Base-by-base conservation (phyloP, 1,140 invertebrate species). In the Dinoponera quadriceps region DNA sequence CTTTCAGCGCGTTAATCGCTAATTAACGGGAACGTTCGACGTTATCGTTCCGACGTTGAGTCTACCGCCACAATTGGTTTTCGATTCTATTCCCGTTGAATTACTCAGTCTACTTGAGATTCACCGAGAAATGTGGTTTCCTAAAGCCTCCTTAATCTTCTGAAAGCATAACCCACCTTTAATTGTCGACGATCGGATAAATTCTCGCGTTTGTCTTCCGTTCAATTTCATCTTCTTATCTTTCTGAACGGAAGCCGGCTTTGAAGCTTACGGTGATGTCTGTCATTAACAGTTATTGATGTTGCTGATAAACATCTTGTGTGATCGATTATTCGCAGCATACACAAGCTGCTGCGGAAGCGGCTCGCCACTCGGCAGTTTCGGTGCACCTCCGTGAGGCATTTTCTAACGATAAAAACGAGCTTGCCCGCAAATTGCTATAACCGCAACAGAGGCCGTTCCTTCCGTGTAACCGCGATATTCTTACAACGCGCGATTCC, bases 381-480 rank as follows among this genome's bases (percentile, higher is more conserved):
- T 65, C n/a, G 55, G 57, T 44, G 81, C 65, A 69, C 48, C 48
- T 78, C 74, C 82, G 20, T 57, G 71, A 84, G 80, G 78, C 81
- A 66, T 87, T 84, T 57, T 33, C 59, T 2, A 25, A 48, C 44
- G 38, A 38, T 84, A 84, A 87, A 88, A 87, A 66, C 65, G 65
- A 57, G 22, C 51, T 84, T 72, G 29, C 49, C n/a, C 51, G 85
- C 65, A 87, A 88, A 88, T 87, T 82, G 75, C 65, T 25, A 18
- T 55, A 54, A 82, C 71, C 85, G 85, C 82, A 63, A 62, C 73
- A 68, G 49, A 27, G 68, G 29, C 29, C 49, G 51, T 75, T 74
- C 48, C 74, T 65, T 75, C 49, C 60, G 33, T 69, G 33, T 55
- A 62, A 38, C 57, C 48, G 25, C 60, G 57, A 80, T 86, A 80